A percentile compares a stretch with the other conserved stretches of the same genome.
Evolutionary conservation across 2,888 invertebrate genomes (phyloP).

Genomic region (Gortyna flavago): DNA sequence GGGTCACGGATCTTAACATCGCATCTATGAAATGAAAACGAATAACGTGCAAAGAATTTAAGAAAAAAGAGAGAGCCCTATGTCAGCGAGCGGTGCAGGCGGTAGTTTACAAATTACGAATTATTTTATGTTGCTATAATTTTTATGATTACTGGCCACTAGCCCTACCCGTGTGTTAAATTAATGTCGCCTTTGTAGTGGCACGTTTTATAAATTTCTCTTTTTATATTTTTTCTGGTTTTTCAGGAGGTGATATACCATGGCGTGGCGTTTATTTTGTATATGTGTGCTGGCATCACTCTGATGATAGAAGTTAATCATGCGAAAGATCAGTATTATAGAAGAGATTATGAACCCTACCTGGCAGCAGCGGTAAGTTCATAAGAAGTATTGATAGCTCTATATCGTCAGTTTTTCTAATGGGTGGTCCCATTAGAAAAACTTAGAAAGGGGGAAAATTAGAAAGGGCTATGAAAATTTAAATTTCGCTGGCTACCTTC

Average conservation of each 20-base stretch:
- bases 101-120: background rate
- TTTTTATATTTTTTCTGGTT: slow-evolving; percentile 4
- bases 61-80: background rate
- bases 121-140: background rate
- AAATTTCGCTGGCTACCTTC: background rate
- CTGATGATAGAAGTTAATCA: slow-evolving; percentile 92
- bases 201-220: background rate
- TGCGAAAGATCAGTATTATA: slow-evolving; percentile 76
- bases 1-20: background rate
- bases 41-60: background rate
- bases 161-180: background rate
- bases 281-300: slow-evolving; percentile 92
- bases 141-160: background rate
- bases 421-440: no score
- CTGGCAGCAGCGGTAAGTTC: slow-evolving; percentile 93
- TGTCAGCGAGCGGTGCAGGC: no score
- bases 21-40: background rate
- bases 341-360: slow-evolving; percentile 92
- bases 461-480: background rate
- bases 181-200: background rate
- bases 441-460: background rate
- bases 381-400: background rate
- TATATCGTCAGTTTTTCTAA: background rate
- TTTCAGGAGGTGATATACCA: slow-evolving; percentile 96
- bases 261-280: slow-evolving; percentile 92